Percentiles rank a stretch among this genome's conserved stretches.
Evolutionary conservation across 2,888 invertebrate species (phyloP).

Genomic region (Drosophila testacea): DNA sequence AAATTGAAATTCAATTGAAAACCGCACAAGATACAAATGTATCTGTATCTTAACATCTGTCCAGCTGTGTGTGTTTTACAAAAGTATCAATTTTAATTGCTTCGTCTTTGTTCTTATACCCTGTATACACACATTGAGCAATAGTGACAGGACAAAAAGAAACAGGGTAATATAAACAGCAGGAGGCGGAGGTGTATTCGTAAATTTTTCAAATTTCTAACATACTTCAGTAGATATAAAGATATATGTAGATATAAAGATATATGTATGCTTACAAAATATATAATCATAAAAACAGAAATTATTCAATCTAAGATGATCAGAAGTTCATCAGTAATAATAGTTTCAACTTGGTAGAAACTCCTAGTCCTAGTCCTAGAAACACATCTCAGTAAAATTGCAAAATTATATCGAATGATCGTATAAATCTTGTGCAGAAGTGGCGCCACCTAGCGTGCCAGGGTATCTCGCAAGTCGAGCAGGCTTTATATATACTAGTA

Average conservation of each 20-base stretch:
- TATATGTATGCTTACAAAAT: too few species aligned
- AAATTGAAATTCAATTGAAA: slow-evolving; percentile 57
- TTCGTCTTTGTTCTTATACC: slow-evolving; percentile 38
- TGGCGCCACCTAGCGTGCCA: background rate
- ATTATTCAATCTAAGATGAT: background rate
- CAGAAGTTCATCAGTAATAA: too few species aligned
- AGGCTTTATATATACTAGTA: background rate
- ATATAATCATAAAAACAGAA: too few species aligned
- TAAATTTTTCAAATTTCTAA: too few species aligned
- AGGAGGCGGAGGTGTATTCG: too few species aligned
- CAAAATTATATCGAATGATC: too few species aligned
- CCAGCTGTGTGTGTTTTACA: slow-evolving; percentile 13
- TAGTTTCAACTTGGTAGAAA: too few species aligned
- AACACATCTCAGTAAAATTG: background rate
- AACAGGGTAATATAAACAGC: background rate
- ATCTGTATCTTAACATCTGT: slow-evolving; percentile 39
- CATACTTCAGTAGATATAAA: too few species aligned
- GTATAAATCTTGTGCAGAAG: background rate
- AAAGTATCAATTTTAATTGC: slow-evolving; percentile 61
- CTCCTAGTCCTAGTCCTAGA: too few species aligned
- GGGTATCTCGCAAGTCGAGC: slow-evolving; percentile 6
- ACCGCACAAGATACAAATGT: slow-evolving; percentile 62
- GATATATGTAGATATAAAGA: too few species aligned
- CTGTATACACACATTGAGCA: slow-evolving; percentile 9
- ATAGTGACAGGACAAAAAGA: background rate